Percentiles rank a stretch among this genome's conserved stretches.
phyloP scores from a whole-genome alignment of 2,888 invertebrate genomes.

The Siphlonurus alternatus region DNA sequence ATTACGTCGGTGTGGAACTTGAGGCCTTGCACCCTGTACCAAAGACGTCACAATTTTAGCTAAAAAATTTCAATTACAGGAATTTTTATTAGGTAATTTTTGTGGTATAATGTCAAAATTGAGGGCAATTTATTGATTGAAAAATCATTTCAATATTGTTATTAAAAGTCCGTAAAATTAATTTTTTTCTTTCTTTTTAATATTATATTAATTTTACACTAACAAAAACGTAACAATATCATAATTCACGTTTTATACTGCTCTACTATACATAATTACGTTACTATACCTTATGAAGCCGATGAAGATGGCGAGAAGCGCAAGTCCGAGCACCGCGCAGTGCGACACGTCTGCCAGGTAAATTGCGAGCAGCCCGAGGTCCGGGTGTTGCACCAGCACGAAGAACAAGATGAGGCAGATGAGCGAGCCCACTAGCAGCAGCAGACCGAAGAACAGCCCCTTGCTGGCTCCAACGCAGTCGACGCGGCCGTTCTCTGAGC shows the following conservation, averaged over 20 bases:
- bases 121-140: not conserved
- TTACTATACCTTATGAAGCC: slow-evolving; percentile 67
- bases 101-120: not conserved
- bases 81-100: not conserved
- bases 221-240: no score
- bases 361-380: slow-evolving; percentile 68
- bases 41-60: slow-evolving; percentile 10
- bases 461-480: slow-evolving; percentile 92
- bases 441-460: slow-evolving; percentile 79
- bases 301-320: slow-evolving; percentile 75
- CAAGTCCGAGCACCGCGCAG: slow-evolving; percentile 71
- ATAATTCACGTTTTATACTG: not conserved
- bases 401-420: slow-evolving; percentile 92
- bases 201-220: no score
- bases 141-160: no score
- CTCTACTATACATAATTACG: not conserved
- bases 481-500: slow-evolving; percentile 41
- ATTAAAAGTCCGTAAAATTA: no score
- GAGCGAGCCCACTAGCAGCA: slow-evolving; percentile 74
- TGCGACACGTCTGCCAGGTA: slow-evolving; percentile 85
- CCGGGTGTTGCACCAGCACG: slow-evolving; percentile 74
- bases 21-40: slow-evolving; percentile 63
- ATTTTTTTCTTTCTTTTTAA: no score
- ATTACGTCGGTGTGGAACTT: slow-evolving; percentile 78
- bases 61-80: not conserved